Evolutionary conservation across 2,797 vertebrate species (phyloP).

Genomic region (Poeciliopsis gracilis): DNA sequence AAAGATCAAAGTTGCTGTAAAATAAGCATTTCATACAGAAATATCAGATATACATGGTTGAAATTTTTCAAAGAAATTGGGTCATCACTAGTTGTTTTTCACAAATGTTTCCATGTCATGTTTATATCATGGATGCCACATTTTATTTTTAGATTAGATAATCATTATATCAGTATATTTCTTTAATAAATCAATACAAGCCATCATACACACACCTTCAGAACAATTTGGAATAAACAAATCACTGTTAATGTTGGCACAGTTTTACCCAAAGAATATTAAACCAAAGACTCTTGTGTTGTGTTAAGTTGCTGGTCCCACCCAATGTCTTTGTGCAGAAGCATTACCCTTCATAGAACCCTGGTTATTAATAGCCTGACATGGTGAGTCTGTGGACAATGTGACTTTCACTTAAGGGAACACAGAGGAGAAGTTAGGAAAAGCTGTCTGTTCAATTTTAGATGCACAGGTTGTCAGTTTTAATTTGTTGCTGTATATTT

Average conservation of each 20-base stretch:
- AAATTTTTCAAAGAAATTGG: neutral
- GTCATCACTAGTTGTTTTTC: neutral
- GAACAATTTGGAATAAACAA: neutral
- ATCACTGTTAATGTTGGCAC: slow-evolving; percentile 50
- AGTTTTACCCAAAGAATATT: slow-evolving; percentile 60
- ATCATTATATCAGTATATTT: too few species aligned
- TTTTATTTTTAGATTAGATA: too few species aligned
- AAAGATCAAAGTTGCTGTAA: neutral
- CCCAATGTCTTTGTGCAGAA: slow-evolving; percentile 10
- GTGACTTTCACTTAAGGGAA: neutral
- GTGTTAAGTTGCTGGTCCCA: slow-evolving; percentile 34
- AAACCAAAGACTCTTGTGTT: slow-evolving; percentile 59
- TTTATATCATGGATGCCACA: too few species aligned
- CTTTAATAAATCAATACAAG: too few species aligned
- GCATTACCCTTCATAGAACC: slow-evolving; percentile 2
- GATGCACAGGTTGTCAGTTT: neutral
- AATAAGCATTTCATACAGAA: neutral
- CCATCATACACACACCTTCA: neutral
- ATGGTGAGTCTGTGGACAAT: neutral
- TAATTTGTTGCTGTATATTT: slow-evolving; percentile 3
- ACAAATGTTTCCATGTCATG: neutral
- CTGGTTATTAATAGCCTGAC: slow-evolving; percentile 6
- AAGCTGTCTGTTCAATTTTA: neutral
- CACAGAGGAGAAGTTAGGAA: neutral
- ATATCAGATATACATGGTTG: neutral